phyloP scores from a whole-genome alignment of 2,797 vertebrate species.

The Hydrocynus forskahlii region DNA sequence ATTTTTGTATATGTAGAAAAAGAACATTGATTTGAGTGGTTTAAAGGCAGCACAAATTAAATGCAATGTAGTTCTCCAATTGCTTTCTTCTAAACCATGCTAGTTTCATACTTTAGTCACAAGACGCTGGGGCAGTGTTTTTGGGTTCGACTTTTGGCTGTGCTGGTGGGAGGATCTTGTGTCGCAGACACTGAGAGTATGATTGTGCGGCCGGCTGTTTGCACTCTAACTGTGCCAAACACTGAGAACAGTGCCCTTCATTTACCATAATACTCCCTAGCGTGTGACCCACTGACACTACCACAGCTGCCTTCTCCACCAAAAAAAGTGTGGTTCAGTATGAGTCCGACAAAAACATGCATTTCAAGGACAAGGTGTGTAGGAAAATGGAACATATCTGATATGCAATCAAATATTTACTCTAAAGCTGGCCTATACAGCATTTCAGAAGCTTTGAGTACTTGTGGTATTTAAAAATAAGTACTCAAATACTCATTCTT shows the following conservation, averaged over 20 bases:
- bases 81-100: no score
- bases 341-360: constrained; percentile 17
- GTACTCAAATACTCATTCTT: no score
- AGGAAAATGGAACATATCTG: background rate
- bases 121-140: constrained; percentile 30
- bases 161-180: constrained; percentile 21
- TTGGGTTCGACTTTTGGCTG: constrained; percentile 39
- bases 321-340: constrained; percentile 17
- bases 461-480: no score
- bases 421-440: no score
- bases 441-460: no score
- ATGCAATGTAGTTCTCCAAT: no score
- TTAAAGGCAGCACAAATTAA: no score
- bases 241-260: constrained; percentile 64
- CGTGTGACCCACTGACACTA: constrained; percentile 64
- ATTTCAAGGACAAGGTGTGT: background rate
- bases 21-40: no score
- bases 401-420: background rate
- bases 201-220: constrained; percentile 46
- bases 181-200: constrained; percentile 42
- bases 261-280: constrained; percentile 70
- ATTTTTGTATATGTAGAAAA: no score
- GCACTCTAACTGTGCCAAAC: constrained; percentile 45
- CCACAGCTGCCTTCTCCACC: constrained; percentile 62
- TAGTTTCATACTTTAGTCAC: constrained; percentile 18